Evolutionary conservation across 37 sponge, comb jelly and placozoan species (phyloP).

Genomic region (Mnemiopsis leidyi): DNA sequence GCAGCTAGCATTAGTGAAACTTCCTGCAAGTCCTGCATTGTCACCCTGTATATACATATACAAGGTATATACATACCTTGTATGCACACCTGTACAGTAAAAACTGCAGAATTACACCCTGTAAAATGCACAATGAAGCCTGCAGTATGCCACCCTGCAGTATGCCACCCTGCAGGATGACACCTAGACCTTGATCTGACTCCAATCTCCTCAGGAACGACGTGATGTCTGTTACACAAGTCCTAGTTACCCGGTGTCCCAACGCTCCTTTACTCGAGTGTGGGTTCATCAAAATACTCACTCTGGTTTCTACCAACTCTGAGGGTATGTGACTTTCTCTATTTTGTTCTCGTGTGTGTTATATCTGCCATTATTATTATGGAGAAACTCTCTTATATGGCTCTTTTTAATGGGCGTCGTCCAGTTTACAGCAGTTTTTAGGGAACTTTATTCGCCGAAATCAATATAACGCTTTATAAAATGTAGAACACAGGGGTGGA

Average conservation of each 20-base stretch:
- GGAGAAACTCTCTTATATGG: not conserved
- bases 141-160: too few species aligned
- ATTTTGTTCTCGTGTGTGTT: not conserved
- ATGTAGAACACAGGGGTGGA: too few species aligned
- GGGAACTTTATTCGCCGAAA: not conserved
- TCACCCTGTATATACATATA: too few species aligned
- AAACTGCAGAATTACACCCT: too few species aligned
- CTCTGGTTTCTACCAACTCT: conserved; percentile 43
- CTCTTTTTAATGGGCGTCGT: not conserved
- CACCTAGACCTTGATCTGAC: too few species aligned
- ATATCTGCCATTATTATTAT: not conserved
- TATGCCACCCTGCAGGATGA: too few species aligned
- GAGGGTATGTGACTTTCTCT: conserved; percentile 23
- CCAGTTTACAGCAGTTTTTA: not conserved
- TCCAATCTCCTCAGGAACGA: conserved; percentile 63
- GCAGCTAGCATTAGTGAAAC: too few species aligned
- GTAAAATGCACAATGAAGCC: too few species aligned
- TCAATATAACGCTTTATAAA: too few species aligned
- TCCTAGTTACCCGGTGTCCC: conserved; percentile 14
- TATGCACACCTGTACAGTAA: too few species aligned
- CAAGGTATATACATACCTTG: too few species aligned
- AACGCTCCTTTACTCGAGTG: conserved; percentile 35
- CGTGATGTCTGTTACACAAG: conserved; percentile 52
- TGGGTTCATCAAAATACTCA: conserved; percentile 37
- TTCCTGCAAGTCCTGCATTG: too few species aligned